phyloP scores from a whole-genome alignment of 2,797 vertebrate genomes.

The Falco concolor region DNA sequence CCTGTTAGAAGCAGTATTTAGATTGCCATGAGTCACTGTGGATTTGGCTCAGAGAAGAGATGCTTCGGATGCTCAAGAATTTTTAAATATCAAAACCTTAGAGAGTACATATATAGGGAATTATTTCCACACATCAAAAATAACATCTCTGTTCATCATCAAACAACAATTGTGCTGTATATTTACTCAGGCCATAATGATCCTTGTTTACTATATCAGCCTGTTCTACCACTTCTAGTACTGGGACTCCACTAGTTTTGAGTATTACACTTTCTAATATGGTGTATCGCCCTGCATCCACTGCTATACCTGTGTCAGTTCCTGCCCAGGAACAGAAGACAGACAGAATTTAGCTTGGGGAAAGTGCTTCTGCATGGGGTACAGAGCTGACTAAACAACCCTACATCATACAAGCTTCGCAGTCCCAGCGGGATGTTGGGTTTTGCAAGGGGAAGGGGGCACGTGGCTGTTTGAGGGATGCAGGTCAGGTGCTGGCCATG shows the following conservation, averaged over 20 bases:
- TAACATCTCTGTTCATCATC: neutral
- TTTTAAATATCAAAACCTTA: neutral
- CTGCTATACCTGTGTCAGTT: neutral
- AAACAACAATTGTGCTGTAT: neutral
- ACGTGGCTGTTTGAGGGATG: fast-evolving
- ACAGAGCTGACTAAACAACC: neutral
- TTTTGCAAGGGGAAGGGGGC: neutral
- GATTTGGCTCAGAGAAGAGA: neutral
- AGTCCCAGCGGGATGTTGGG: neutral
- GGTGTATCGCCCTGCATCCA: neutral
- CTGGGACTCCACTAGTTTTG: neutral
- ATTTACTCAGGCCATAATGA: neutral
- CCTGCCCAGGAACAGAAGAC: neutral
- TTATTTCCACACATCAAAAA: neutral
- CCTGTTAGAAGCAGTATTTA: neutral
- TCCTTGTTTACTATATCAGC: neutral
- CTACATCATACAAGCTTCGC: fast-evolving
- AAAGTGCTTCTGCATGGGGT: neutral
- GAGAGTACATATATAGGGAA: neutral
- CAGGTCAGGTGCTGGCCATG: neutral
- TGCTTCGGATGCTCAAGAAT: fast-evolving
- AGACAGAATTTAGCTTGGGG: neutral
- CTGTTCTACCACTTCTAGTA: neutral
- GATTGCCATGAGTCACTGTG: neutral
- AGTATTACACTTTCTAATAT: neutral